Evolutionary conservation across 2,888 invertebrate species (phyloP).

Genomic region (Agonopterix subpropinquella): DNA sequence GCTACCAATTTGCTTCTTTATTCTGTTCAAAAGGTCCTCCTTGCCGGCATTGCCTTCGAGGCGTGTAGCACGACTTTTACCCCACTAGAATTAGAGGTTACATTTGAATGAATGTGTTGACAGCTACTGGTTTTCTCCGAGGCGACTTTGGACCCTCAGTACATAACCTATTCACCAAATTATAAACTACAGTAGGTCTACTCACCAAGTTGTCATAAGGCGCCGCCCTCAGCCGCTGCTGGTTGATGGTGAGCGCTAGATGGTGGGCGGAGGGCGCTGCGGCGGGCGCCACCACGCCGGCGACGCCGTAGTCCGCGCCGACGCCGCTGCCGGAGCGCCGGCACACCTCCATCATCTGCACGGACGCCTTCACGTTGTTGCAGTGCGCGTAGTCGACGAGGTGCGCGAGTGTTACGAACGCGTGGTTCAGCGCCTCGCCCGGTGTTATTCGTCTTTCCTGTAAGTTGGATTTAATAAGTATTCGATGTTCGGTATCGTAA

Average conservation of each 20-base stretch:
- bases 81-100: too few species aligned
- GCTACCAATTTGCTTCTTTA: too few species aligned
- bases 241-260: slow-evolving; percentile 96
- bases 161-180: too few species aligned
- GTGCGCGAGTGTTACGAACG: slow-evolving; percentile 95
- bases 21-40: too few species aligned
- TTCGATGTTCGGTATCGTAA: too few species aligned
- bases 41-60: too few species aligned
- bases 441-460: slow-evolving; percentile 96
- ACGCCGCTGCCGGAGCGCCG: slow-evolving; percentile 55
- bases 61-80: too few species aligned
- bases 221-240: slow-evolving; percentile 86
- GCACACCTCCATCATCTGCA: slow-evolving; percentile 96
- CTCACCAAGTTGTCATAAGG: slow-evolving; percentile 85
- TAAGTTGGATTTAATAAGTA: neutral
- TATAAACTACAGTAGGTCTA: neutral
- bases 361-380: slow-evolving; percentile 97
- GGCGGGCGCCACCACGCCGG: slow-evolving; percentile 66
- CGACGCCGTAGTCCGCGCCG: slow-evolving; percentile 20
- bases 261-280: slow-evolving; percentile 72
- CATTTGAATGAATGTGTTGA: too few species aligned
- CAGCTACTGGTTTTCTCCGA: too few species aligned
- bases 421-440: slow-evolving; percentile 95
- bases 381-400: slow-evolving; percentile 97
- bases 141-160: too few species aligned